These are phyloP conservation scores for Manis javanica DNA, from an alignment of 2,797 vertebrate genomes.

Conservation along the genomic window DNA sequence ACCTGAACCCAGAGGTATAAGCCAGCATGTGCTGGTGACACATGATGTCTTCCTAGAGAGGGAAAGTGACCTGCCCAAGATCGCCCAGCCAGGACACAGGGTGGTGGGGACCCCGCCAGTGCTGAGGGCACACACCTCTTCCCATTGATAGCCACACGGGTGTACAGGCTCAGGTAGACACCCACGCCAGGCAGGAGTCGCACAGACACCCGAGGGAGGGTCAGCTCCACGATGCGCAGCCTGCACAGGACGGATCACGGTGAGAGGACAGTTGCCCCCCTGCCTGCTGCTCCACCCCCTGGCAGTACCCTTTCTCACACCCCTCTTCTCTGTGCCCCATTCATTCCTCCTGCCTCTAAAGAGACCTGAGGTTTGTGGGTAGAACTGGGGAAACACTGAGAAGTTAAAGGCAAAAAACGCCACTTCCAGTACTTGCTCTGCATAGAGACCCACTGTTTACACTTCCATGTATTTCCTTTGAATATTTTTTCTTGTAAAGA, in stretches of 20 bases:
- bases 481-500: background rate
- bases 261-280: fast-evolving
- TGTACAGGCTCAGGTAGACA: conserved; percentile 78
- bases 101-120: background rate
- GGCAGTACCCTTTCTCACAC: fast-evolving
- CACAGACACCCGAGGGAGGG: conserved; percentile 79
- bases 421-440: background rate
- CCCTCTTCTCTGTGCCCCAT: background rate
- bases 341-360: background rate
- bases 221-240: conserved; percentile 80
- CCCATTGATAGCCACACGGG: conserved; percentile 75
- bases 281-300: fast-evolving
- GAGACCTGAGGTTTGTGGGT: background rate
- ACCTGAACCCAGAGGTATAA: background rate
- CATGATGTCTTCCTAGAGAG: background rate
- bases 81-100: background rate
- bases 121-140: conserved; percentile 55
- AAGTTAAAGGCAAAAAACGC: background rate
- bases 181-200: conserved; percentile 80
- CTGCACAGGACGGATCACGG: background rate
- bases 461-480: background rate
- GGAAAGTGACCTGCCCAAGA: background rate
- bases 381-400: background rate
- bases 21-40: fast-evolving
- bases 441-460: background rate